phyloP scores from a whole-genome alignment of 2,797 vertebrate genomes.

The Adelosebastes latens region DNA sequence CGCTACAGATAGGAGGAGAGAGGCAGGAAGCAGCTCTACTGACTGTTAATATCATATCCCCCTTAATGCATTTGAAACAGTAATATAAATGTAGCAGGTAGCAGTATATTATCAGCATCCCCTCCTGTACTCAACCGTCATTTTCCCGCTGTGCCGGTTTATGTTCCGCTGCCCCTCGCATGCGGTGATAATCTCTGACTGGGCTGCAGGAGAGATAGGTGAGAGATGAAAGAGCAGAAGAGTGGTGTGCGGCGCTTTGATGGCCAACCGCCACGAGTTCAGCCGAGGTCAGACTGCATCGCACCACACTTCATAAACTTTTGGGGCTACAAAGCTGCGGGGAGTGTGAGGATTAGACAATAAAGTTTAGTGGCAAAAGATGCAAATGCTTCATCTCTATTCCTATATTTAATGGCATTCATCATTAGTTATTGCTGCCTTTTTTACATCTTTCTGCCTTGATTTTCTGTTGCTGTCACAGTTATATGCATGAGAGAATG shows the following conservation, averaged over 20 bases:
- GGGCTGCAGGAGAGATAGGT: constrained; percentile 39
- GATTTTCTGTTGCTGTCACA: neutral
- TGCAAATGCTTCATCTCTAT: constrained; percentile 40
- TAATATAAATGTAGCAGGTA: constrained; percentile 23
- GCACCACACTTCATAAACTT: constrained; percentile 57
- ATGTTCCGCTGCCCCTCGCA: constrained; percentile 24
- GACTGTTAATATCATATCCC: constrained; percentile 30
- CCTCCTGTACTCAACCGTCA: constrained; percentile 1
- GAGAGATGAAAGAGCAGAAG: constrained; percentile 50
- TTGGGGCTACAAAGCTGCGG: constrained; percentile 13
- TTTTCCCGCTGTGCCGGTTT: constrained; percentile 39
- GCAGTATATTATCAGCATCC: constrained; percentile 26
- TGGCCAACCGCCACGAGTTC: constrained; percentile 53
- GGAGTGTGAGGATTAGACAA: constrained; percentile 33
- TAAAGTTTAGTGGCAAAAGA: constrained; percentile 49
- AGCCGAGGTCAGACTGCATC: constrained; percentile 31
- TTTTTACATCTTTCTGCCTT: neutral
- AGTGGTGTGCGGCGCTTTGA: constrained; percentile 30
- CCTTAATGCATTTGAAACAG: constrained; percentile 24
- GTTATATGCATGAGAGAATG: neutral
- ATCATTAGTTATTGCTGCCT: constrained; percentile 39
- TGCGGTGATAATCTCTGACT: constrained; percentile 53
- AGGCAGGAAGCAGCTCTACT: constrained; percentile 1
- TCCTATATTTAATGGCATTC: constrained; percentile 37
- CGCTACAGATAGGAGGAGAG: neutral